Base-by-base conservation (phyloP, 2,888 invertebrate species). In the Parapristionchus giblindavisi region DNA sequence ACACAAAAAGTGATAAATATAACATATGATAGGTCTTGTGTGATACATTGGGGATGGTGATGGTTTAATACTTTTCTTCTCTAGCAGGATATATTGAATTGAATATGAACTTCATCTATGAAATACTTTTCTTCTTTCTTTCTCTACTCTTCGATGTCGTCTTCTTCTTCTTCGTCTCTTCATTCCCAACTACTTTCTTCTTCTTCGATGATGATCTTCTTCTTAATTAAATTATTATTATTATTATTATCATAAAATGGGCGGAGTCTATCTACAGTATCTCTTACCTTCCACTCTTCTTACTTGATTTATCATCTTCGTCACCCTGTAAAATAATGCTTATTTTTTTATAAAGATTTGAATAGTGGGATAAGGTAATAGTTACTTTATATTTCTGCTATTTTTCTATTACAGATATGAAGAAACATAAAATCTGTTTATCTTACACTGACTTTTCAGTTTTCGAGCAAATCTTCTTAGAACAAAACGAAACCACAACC, bases 131-230 rank as follows among this genome's bases (percentile, higher is more conserved):
- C 68, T 68, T 68, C n/a, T 68, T 68, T 27, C 52, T 48, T 27
- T 68, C 68, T 52, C 68, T 40, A 52, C 68, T 68, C 52, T 68
- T 68, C 52, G 68, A 68, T 2, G 68, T 21, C 43, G 48, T 27
- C 51, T 34, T 34, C 52, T 68, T 68, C 63, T 65, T 52, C n/a
- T 34, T 6, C 32, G 34, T 48, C 51, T 68, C 52, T 14, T 52
- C 68, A 2, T 29, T 11, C 3, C 17, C n/a, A 21, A 32, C 24
- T 8, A 34, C 8, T 36, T 51, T 51, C 52, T 68, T 68, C 52
- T 68, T 68, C 29, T 65, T 65, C 63, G 40, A 43, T 32, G 63
- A 65, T 27, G 63, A 43, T 17, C 43, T 29, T 21, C 43, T 24
- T 65, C 63, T 68, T 21, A 34, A 68, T 24, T 24, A 14, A 4